A percentile compares a stretch with the other conserved stretches of the same genome.
phyloP scores from a whole-genome alignment of 2,113 vertebrate genomes.

The Progne subis region DNA sequence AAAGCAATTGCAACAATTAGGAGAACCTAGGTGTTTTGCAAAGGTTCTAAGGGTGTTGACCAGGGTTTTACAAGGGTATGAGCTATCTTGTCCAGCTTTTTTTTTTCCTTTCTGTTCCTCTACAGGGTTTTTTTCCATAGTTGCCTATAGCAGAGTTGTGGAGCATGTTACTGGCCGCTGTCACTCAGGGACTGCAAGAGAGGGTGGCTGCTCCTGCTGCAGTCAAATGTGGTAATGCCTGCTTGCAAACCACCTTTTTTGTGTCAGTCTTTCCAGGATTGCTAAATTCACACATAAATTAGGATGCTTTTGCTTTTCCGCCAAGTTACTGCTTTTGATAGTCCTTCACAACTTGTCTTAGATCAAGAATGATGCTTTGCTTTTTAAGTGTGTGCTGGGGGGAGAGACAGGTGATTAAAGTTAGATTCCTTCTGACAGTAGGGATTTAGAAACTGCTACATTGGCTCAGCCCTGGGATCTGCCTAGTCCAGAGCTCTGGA shows the following conservation, averaged over 20 bases:
- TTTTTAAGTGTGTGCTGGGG: conserved; percentile 6
- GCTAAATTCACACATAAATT: neutral
- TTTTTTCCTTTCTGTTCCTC: neutral
- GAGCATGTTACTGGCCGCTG: neutral
- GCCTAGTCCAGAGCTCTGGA: neutral
- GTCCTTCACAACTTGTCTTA: conserved; percentile 6
- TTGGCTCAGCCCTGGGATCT: conserved; percentile 22
- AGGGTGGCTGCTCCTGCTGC: neutral
- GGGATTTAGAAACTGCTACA: conserved; percentile 38
- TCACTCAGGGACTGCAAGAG: neutral
- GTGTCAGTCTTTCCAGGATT: neutral
- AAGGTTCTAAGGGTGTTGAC: neutral
- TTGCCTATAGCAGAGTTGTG: neutral
- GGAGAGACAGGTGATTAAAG: conserved; percentile 18
- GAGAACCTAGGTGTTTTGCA: neutral
- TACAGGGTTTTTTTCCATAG: neutral
- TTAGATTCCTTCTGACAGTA: conserved; percentile 35
- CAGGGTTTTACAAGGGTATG: neutral
- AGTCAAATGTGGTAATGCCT: neutral
- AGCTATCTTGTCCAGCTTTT: neutral
- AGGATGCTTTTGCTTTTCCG: neutral
- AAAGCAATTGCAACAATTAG: neutral
- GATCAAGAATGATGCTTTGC: neutral
- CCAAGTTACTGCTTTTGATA: neutral
- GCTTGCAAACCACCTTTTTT: neutral